Evolutionary conservation across 1,140 invertebrate genomes (phyloP), one percentile per base, ranked within the genome.

Genomic region (Eurosta solidaginis): DNA sequence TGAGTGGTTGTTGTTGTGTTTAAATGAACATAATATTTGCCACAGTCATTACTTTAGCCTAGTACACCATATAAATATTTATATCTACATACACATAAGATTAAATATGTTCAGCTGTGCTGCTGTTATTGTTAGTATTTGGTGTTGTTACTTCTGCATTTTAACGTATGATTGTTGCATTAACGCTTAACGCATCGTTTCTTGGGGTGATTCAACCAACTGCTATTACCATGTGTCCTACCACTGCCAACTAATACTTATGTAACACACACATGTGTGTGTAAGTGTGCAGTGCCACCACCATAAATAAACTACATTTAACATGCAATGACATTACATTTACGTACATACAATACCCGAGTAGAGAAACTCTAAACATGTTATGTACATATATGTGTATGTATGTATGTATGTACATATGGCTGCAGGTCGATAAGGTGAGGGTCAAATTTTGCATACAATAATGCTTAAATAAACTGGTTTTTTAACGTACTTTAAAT

Each of bases 11-110:
- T 63, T 27, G n/a, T 17, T 52, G 25, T 68, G 36, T 68, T 36
- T 68, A 68, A 17, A 22, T 2, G 33, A 68, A 68, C 59, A 42
- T 42, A 68, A 68, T 68, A 68, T 68, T 68, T 68, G 36, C 59
- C 59, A 68, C 59, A 42, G 59, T 68, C 40, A 10, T 40, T 68
- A 68, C n/a, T 20, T 68, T 33, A n/a, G 59, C n/a, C 40, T 6
- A 68, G 59, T 68, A 68, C 27, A 68, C n/a, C n/a, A n/a, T n/a
- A n/a, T n/a, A n/a, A n/a, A n/a, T n/a, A n/a, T n/a, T n/a, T n/a
- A n/a, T n/a, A n/a, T n/a, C n/a, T n/a, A n/a, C n/a, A n/a, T n/a
- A n/a, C n/a, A n/a, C n/a, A n/a, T n/a, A n/a, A n/a, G n/a, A n/a
- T n/a, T n/a, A n/a, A n/a, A n/a, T n/a, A n/a, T n/a, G n/a, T n/a